Conservation (phyloP, 2,113 vertebrate genomes). For the Ochotona curzoniae region DNA sequence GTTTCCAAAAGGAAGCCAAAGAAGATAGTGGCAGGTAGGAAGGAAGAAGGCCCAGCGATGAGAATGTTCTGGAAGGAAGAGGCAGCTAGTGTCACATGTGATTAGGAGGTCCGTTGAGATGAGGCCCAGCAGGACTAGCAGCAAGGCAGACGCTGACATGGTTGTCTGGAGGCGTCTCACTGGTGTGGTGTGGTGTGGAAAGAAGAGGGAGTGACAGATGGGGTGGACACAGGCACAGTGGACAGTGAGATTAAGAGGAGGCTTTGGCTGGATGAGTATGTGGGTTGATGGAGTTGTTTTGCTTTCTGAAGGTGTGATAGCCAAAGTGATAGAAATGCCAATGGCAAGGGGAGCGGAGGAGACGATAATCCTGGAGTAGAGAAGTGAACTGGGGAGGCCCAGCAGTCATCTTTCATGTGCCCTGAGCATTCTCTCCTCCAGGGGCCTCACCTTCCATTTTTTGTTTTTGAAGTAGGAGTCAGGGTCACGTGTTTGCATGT, state of each 20-base stretch:
- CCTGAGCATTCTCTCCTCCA: neutral
- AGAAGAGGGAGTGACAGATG: no score
- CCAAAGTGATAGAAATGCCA: neutral
- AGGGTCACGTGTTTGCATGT: neutral
- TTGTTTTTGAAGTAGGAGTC: neutral
- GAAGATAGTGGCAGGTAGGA: neutral
- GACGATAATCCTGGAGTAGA: neutral
- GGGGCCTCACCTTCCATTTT: neutral
- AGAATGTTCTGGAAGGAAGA: neutral
- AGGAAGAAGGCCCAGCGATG: neutral
- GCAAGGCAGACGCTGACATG: neutral
- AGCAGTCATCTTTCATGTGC: neutral
- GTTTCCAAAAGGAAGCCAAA: neutral
- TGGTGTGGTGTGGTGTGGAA: neutral
- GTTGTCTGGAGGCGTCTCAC: neutral
- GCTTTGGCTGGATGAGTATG: neutral
- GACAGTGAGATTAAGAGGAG: neutral
- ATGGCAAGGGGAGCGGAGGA: neutral
- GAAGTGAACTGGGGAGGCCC: accelerated
- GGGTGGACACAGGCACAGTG: neutral
- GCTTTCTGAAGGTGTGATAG: neutral
- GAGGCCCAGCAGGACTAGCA: neutral
- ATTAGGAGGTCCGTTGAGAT: neutral
- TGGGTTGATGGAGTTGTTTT: neutral
- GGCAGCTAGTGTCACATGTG: neutral